Evolutionary conservation across 2,888 invertebrate species (phyloP).

Genomic region (Kryphioiulus occultus): DNA sequence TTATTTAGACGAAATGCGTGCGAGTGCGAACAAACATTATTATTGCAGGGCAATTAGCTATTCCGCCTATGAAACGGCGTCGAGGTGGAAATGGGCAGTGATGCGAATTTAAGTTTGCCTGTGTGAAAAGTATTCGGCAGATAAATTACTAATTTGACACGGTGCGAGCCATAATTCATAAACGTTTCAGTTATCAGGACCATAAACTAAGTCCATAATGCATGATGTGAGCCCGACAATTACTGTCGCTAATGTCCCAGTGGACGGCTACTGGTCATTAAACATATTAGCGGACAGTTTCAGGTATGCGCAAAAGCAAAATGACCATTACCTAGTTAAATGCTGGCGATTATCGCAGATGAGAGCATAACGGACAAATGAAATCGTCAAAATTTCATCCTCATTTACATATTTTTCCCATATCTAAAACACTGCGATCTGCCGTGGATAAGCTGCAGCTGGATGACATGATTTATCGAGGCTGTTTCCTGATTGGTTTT

Average conservation of each 20-base stretch:
- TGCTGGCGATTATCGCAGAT: background rate
- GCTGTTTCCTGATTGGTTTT: background rate
- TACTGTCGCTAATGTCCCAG: background rate
- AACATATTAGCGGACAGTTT: background rate
- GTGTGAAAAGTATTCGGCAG: background rate
- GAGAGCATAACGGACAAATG: background rate
- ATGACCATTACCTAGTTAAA: background rate
- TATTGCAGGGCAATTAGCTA: background rate
- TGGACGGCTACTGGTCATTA: background rate
- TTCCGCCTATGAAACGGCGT: background rate
- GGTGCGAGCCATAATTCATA: slow-evolving; percentile 6
- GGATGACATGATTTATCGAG: background rate
- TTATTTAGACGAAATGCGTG: background rate
- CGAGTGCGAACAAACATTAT: background rate
- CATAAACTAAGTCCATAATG: slow-evolving; percentile 14
- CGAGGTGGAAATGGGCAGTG: background rate
- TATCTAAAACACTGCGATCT: too few relatives aligned
- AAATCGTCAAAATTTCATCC: slow-evolving; percentile 23
- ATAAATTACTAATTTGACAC: slow-evolving; percentile 6
- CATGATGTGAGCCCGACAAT: background rate
- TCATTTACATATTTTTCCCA: background rate
- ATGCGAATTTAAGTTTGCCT: background rate
- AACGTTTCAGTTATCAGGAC: background rate
- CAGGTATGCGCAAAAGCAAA: background rate
- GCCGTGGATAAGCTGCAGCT: background rate